Evolutionary conservation across 1,140 invertebrate species (phyloP).

Genomic region (Mercenaria mercenaria): DNA sequence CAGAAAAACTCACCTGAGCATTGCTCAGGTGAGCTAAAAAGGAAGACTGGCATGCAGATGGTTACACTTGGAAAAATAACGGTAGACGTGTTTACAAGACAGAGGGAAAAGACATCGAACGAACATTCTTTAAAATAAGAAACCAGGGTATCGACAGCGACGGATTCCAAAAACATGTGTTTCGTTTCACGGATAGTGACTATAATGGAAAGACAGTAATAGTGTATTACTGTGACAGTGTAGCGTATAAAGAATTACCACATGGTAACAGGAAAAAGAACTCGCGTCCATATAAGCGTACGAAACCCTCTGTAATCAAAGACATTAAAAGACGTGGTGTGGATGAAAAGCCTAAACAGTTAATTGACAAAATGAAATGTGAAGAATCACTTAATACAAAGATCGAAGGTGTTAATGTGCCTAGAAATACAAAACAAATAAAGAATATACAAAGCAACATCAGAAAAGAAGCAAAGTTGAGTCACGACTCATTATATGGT

Average conservation of each 20-base stretch:
- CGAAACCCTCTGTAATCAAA: constrained; percentile 16
- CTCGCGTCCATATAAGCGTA: constrained; percentile 1
- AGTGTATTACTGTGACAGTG: neutral
- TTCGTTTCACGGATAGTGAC: neutral
- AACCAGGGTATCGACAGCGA: constrained; percentile 1
- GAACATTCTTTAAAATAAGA: constrained; percentile 1
- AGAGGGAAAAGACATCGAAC: neutral
- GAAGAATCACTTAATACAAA: neutral
- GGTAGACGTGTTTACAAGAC: neutral
- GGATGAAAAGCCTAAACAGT: constrained; percentile 18
- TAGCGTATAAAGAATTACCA: neutral
- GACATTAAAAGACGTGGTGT: neutral
- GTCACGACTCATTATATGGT: constrained; percentile 50
- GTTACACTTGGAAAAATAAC: constrained; percentile 10
- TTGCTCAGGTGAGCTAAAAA: no score
- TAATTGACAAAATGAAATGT: constrained; percentile 7
- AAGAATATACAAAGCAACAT: constrained; percentile 8
- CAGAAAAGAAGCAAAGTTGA: neutral
- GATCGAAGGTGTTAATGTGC: constrained; percentile 22
- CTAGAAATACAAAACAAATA: constrained; percentile 49
- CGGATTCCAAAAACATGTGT: constrained; percentile 42
- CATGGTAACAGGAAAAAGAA: constrained; percentile 23
- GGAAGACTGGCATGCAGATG: constrained; percentile 43
- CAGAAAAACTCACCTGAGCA: no score
- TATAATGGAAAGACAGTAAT: constrained; percentile 38